Evolutionary conservation across 2,797 vertebrate genomes (phyloP), one percentile per base, ranked within the genome.

Genomic region (Pterois miles): DNA sequence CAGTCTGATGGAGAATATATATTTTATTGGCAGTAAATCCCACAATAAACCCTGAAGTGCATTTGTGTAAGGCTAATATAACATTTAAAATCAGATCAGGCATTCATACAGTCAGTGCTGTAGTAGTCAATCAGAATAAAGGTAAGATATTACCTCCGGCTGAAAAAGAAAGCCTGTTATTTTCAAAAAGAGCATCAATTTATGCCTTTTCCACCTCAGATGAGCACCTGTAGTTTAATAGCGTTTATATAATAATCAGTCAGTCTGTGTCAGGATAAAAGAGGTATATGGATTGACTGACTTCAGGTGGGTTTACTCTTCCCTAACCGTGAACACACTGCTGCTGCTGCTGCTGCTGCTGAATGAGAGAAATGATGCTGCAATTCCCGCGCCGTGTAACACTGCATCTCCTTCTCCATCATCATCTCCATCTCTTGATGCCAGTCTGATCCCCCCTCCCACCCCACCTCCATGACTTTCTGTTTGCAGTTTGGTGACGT

Each of bases 401-500:
- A 65, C 85, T 67, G 84, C 87, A 85, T 90, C 91, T 90, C 86
- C 87, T 84, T 92, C 90, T 92, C 89, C 90, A 91, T 91, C 87
- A 88, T 90, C 87, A 88, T 90, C 88, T 87, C 82, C 82, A 88
- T 89, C 80, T 81, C 78, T 75, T 84, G 82, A 81, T 93, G 87
- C 80, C 86, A 84, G 86, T 76, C 85, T 84, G 83, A 88, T 67
- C 29, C 57, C 63, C 40, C 57, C 79, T 27, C 27, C 43, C 11
- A 7, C 22, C 36, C 20, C 82, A 76, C 88, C 84, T 80, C 86
- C 81, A 69, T 79, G 88, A 88, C 88, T 91, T 85, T 92, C 81
- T 93, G 89, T 88, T 92, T 92, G 92, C 93, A 92, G 93, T 91
- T 94, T 81, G 84, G 93, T 93, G 96, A 95, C 93, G 93, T 93